A percentile compares a stretch with the other conserved stretches of the same genome.
These are phyloP conservation scores for Cariama cristata DNA, from an alignment of 2,113 vertebrate species.

Conservation along the genomic window DNA sequence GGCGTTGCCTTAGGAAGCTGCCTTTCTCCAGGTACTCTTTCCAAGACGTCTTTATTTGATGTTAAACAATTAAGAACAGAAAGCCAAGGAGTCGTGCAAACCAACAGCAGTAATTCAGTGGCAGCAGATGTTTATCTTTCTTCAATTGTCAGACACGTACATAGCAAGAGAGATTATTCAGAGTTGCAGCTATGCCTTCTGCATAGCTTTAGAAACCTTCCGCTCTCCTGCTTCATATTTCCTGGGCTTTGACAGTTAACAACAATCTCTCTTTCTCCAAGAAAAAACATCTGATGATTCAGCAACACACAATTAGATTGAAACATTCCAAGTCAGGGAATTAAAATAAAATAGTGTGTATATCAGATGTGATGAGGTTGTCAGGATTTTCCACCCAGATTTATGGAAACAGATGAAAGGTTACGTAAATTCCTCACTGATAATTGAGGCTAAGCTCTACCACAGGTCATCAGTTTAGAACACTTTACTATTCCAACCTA, in stretches of 20 bases:
- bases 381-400: neutral
- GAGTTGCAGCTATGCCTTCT: neutral
- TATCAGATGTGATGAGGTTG: neutral
- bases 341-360: neutral
- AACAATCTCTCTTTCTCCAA: neutral
- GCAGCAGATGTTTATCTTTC: neutral
- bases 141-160: neutral
- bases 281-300: neutral
- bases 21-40: neutral
- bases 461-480: neutral
- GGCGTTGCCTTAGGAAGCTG: neutral
- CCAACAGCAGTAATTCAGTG: neutral
- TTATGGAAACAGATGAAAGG: neutral
- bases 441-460: neutral
- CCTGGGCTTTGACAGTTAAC: neutral
- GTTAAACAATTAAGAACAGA: neutral
- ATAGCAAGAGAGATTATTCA: neutral
- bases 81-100: neutral
- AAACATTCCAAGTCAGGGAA: neutral
- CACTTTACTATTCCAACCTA: neutral
- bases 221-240: neutral
- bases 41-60: neutral
- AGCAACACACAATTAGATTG: neutral
- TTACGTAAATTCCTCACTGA: neutral
- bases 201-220: neutral